Evolutionary conservation across 2,888 invertebrate species (phyloP).

Genomic region (Theristus sp.): DNA sequence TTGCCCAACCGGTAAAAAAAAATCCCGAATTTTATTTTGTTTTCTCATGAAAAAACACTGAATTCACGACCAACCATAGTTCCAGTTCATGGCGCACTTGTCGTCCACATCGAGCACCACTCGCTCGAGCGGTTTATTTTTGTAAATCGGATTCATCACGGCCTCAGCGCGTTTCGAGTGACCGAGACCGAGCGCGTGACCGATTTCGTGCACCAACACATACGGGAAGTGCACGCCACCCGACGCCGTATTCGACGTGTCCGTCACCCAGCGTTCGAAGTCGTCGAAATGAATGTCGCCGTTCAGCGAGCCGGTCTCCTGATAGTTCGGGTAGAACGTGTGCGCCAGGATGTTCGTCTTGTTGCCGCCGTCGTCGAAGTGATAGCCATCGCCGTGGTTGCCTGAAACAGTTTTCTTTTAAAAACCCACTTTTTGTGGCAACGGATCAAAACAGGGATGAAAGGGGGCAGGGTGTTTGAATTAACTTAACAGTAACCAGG

Average conservation of each 20-base stretch:
- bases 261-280: conserved; percentile 15
- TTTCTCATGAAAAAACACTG: too few species aligned
- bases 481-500: too few species aligned
- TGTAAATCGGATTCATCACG: conserved; percentile 25
- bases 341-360: conserved; percentile 25
- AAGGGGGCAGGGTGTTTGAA: too few species aligned
- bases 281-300: conserved; percentile 30
- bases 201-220: conserved; percentile 32
- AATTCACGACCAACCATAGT: conserved; percentile 20
- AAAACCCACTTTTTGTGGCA: too few species aligned
- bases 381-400: conserved; percentile 8
- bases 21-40: too few species aligned
- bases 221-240: conserved; percentile 17
- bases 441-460: too few species aligned
- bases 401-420: too few species aligned
- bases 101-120: conserved; percentile 23
- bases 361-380: conserved; percentile 8
- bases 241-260: conserved; percentile 7
- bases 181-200: conserved; percentile 25
- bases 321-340: conserved; percentile 26
- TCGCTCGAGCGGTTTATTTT: conserved; percentile 17
- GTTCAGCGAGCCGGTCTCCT: conserved; percentile 16
- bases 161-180: conserved; percentile 22
- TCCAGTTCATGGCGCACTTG: conserved; percentile 28
- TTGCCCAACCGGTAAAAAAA: too few species aligned